phyloP scores from a whole-genome alignment of 2,113 vertebrate species.

The Fukomys damarensis region DNA sequence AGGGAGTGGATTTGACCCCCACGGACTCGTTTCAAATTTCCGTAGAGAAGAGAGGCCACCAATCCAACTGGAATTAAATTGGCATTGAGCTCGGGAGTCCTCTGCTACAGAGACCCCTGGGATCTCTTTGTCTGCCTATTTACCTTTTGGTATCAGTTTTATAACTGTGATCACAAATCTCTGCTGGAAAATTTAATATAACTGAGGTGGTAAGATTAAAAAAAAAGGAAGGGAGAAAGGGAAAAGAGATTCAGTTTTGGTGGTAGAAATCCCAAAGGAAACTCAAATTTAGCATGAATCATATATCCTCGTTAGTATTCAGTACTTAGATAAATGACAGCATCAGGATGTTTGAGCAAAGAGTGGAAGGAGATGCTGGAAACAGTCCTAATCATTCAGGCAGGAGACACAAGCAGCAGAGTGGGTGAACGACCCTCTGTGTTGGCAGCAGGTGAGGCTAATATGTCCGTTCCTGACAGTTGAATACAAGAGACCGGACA shows the following conservation, averaged over 20 bases:
- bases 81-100: slow-evolving; percentile 34
- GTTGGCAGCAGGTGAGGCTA: slow-evolving; percentile 77
- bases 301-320: slow-evolving; percentile 78
- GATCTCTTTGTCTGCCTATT: slow-evolving; percentile 71
- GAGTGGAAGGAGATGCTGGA: slow-evolving; percentile 82
- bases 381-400: slow-evolving; percentile 82
- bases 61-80: slow-evolving; percentile 66
- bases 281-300: slow-evolving; percentile 63
- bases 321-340: slow-evolving; percentile 81
- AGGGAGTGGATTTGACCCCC: background rate
- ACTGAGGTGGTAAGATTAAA: slow-evolving; percentile 78
- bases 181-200: slow-evolving; percentile 78
- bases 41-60: background rate
- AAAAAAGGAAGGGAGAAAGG: background rate
- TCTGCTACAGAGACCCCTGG: background rate
- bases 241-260: slow-evolving; percentile 60
- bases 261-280: slow-evolving; percentile 80
- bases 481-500: slow-evolving; percentile 75
- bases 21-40: slow-evolving; percentile 58
- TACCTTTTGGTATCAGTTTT: slow-evolving; percentile 76
- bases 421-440: slow-evolving; percentile 70
- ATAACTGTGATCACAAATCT: slow-evolving; percentile 73
- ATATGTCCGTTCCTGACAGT: slow-evolving; percentile 83
- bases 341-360: slow-evolving; percentile 70
- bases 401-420: slow-evolving; percentile 77